These are phyloP conservation scores for Eledona agricola DNA, from an alignment of 2,888 invertebrate genomes.

Conservation along the genomic window DNA sequence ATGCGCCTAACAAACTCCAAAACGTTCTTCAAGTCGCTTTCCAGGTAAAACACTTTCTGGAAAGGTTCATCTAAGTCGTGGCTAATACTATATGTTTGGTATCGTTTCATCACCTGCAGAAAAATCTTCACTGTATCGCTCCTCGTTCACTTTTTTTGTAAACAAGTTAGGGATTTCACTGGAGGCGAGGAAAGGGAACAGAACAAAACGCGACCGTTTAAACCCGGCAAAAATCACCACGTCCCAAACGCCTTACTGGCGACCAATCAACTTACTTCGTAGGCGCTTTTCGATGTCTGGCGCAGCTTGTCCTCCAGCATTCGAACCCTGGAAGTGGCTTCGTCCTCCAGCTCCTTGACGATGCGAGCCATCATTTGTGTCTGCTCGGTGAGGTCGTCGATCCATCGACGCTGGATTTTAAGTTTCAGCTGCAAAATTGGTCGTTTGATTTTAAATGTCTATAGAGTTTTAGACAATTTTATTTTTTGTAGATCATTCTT, in stretches of 20 bases:
- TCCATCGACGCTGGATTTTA: conserved; percentile 71
- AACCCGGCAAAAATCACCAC: conserved; percentile 1
- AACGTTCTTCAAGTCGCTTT: conserved; percentile 60
- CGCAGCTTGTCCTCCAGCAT: conserved; percentile 66
- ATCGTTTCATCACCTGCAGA: conserved; percentile 59
- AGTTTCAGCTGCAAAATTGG: conserved; percentile 73
- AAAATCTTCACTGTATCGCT: conserved; percentile 36
- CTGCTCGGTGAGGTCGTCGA: conserved; percentile 73
- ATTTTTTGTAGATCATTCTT: no score
- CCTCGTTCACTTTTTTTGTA: conserved; percentile 10
- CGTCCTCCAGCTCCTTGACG: conserved; percentile 73
- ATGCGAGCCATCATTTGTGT: conserved; percentile 73
- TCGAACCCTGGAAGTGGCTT: conserved; percentile 69
- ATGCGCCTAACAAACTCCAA: conserved; percentile 63
- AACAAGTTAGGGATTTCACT: conserved; percentile 36
- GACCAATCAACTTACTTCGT: conserved; percentile 53
- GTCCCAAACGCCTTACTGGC: not conserved
- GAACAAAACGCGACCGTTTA: conserved; percentile 1
- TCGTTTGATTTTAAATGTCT: conserved; percentile 11
- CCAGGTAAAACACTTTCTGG: conserved; percentile 54
- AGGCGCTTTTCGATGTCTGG: conserved; percentile 60
- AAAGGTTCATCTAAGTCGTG: conserved; percentile 54
- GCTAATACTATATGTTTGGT: conserved; percentile 53
- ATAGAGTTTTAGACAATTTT: no score
- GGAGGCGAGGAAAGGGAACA: conserved; percentile 39